A percentile compares a stretch with the other conserved stretches of the same genome.
Evolutionary conservation across 53 echinoderm and acorn worm species (phyloP).

Genomic region (Paracentrotus lividus): DNA sequence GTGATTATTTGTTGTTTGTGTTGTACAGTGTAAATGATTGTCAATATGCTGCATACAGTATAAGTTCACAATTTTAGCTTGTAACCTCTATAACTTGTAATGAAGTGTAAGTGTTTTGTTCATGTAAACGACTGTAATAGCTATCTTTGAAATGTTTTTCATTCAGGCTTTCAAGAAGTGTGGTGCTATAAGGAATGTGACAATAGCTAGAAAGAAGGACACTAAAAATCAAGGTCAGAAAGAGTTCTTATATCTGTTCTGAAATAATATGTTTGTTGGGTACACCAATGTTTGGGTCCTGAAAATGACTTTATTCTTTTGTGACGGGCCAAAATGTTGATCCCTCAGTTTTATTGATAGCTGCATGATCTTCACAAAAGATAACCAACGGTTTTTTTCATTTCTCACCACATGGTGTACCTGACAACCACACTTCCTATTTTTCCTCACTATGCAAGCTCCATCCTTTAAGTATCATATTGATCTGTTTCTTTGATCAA

Average conservation of each 20-base stretch:
- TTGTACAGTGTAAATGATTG: neutral
- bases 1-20: neutral
- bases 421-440: too few relatives aligned
- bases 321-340: too few relatives aligned
- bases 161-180: constrained; percentile 83
- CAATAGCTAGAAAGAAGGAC: constrained; percentile 87
- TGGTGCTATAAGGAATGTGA: constrained; percentile 79
- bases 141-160: neutral
- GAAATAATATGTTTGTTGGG: neutral
- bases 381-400: too few relatives aligned
- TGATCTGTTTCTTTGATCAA: too few relatives aligned
- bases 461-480: too few relatives aligned
- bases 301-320: too few relatives aligned
- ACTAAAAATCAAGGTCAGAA: constrained; percentile 78
- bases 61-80: neutral
- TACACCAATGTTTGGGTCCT: too few relatives aligned
- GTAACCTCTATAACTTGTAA: neutral
- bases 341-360: too few relatives aligned
- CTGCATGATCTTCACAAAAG: too few relatives aligned
- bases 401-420: too few relatives aligned
- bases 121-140: neutral
- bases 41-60: neutral
- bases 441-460: too few relatives aligned
- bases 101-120: neutral
- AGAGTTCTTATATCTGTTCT: neutral